Conservation (phyloP, 2,113 vertebrate genomes). For the Andinoacara biseriatus region DNA sequence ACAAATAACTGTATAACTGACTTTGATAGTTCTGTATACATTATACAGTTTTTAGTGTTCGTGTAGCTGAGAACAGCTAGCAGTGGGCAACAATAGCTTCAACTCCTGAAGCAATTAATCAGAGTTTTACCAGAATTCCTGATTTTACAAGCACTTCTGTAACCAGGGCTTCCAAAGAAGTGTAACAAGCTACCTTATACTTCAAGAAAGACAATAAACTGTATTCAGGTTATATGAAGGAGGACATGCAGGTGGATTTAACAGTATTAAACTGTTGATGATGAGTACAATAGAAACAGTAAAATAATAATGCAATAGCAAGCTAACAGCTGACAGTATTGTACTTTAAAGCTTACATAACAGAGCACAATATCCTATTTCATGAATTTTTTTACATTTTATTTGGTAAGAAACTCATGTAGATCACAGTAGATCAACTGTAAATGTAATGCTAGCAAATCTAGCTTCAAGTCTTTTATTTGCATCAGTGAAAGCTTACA, state of each 20-base stretch:
- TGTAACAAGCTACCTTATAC: background rate
- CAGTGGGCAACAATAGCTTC: background rate
- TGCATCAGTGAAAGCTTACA: no score
- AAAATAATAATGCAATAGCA: background rate
- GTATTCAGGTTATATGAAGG: background rate
- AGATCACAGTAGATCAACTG: background rate
- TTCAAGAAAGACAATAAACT: background rate
- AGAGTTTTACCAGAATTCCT: background rate
- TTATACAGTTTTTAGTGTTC: background rate
- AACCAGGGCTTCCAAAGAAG: background rate
- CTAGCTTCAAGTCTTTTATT: background rate
- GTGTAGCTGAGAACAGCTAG: background rate
- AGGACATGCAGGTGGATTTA: background rate
- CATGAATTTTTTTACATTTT: background rate
- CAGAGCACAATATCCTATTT: background rate
- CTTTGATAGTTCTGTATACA: background rate
- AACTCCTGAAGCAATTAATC: background rate
- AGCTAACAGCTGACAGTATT: background rate
- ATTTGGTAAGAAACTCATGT: accelerated
- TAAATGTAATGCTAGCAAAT: background rate
- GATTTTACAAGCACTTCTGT: background rate
- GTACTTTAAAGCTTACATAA: background rate
- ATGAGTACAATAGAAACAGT: background rate
- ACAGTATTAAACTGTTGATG: background rate
- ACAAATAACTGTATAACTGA: background rate